phyloP scores from a whole-genome alignment of 2,888 invertebrate genomes.

The Dicyrtomina minuta region DNA sequence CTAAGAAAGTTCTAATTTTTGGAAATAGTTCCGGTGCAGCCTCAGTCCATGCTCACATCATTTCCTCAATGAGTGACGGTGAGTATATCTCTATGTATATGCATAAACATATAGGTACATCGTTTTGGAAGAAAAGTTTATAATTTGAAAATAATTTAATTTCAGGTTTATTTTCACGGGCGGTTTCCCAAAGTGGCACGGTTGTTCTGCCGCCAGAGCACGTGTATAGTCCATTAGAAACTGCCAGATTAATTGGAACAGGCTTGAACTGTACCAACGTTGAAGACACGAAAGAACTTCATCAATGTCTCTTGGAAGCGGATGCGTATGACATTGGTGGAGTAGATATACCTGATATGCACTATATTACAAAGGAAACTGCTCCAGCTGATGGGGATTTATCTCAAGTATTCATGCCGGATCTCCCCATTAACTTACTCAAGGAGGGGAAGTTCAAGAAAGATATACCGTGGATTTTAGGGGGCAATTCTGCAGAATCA shows the following conservation, averaged over 20 bases:
- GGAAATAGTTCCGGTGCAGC: conserved; percentile 25
- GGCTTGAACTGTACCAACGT: conserved; percentile 19
- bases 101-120: background rate
- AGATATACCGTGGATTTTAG: conserved; percentile 25
- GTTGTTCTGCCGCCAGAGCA: conserved; percentile 1
- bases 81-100: background rate
- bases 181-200: conserved; percentile 14
- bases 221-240: background rate
- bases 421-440: conserved; percentile 1
- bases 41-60: conserved; percentile 12
- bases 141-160: background rate
- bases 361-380: background rate
- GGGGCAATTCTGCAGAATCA: conserved; percentile 16
- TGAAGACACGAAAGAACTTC: conserved; percentile 7
- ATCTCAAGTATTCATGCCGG: conserved; percentile 23
- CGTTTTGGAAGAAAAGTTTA: too few relatives aligned
- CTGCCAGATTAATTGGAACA: conserved; percentile 10
- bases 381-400: conserved; percentile 3
- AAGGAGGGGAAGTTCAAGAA: conserved; percentile 18
- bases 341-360: background rate
- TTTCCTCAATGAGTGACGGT: conserved; percentile 9
- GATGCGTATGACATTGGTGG: background rate
- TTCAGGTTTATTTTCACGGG: background rate
- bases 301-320: conserved; percentile 5
- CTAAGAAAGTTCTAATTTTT: conserved; percentile 14